These are phyloP conservation scores for Ectropis crepuscularia DNA, from an alignment of 2,888 invertebrate species.

Conservation along the genomic window DNA sequence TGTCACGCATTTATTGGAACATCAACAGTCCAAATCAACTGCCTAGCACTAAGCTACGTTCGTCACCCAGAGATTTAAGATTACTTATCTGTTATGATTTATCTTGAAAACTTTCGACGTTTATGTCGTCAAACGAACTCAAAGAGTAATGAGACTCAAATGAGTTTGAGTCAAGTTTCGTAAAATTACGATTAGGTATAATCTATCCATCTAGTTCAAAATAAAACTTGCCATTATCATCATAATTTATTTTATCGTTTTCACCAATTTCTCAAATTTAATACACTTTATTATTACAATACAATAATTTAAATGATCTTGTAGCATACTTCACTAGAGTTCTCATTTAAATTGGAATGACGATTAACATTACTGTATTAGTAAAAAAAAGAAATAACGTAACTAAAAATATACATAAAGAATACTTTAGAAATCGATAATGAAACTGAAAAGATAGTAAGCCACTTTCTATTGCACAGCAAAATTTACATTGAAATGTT, in stretches of 20 bases:
- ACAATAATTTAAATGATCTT: constrained; percentile 84
- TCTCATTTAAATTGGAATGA: constrained; percentile 84
- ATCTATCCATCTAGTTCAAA: not conserved
- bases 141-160: no score
- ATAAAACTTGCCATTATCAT: constrained; percentile 56
- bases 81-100: no score
- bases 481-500: constrained; percentile 47
- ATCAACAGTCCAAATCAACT: no score
- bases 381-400: constrained; percentile 80
- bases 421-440: constrained; percentile 67
- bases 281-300: constrained; percentile 82
- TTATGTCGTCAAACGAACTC: no score
- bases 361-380: constrained; percentile 81
- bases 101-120: no score
- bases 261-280: constrained; percentile 83
- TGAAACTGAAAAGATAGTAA: constrained; percentile 60
- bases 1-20: no score
- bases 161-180: not conserved
- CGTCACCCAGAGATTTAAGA: no score
- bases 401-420: constrained; percentile 71
- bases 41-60: no score
- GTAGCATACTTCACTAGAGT: constrained; percentile 78
- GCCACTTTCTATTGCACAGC: constrained; percentile 80
- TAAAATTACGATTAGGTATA: not conserved
- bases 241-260: constrained; percentile 83